Percentiles rank a stretch among this genome's conserved stretches.
Evolutionary conservation across 2,113 vertebrate species (phyloP).

Genomic region (Varanus komodoensis): DNA sequence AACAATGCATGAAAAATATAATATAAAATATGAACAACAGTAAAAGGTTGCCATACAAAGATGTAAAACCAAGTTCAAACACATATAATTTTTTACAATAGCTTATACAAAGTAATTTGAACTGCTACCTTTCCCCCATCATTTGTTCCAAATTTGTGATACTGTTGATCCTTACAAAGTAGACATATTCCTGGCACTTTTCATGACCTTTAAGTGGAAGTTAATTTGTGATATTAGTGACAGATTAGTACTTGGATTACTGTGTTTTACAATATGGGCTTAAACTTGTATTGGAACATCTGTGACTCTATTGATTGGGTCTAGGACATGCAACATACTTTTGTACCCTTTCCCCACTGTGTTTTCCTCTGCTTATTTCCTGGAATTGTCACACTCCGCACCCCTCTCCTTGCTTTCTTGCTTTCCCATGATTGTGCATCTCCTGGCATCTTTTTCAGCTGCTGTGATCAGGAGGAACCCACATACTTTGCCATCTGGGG

Average conservation of each 20-base stretch:
- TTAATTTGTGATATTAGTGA: neutral
- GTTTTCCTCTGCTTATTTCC: neutral
- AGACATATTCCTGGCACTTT: neutral
- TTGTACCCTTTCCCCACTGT: neutral
- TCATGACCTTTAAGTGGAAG: neutral
- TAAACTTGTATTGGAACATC: neutral
- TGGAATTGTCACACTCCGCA: too few species aligned
- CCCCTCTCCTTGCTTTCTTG: neutral
- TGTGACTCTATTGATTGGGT: neutral
- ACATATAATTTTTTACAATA: too few species aligned
- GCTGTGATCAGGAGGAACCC: conserved; percentile 96
- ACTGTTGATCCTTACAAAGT: neutral
- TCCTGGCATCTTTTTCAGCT: conserved; percentile 74
- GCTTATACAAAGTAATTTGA: neutral
- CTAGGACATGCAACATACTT: neutral
- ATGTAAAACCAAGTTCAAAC: too few species aligned
- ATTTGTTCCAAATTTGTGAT: neutral
- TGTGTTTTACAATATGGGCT: neutral
- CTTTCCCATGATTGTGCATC: neutral
- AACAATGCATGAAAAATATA: too few species aligned
- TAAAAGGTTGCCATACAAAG: too few species aligned
- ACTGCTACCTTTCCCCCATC: neutral
- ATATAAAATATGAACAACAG: too few species aligned
- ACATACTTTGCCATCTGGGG: conserved; percentile 99
- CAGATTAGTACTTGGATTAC: neutral